A percentile compares a stretch with the other conserved stretches of the same genome.
Evolutionary conservation across 2,797 vertebrate genomes (phyloP).

Genomic region (Phataginus tricuspis): DNA sequence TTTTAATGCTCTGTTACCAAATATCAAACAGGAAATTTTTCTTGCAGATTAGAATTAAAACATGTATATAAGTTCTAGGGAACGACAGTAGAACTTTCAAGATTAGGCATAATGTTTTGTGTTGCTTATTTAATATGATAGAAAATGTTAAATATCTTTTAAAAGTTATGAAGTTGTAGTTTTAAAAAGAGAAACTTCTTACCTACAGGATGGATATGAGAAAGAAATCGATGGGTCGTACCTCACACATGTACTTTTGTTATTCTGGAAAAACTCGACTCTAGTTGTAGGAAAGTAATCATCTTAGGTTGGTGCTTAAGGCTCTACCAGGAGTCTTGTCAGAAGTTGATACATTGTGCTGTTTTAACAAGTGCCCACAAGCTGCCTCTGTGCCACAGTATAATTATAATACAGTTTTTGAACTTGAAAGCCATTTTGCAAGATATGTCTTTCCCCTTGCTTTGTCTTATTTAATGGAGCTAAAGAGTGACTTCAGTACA

Average conservation of each 20-base stretch:
- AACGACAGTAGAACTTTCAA: conserved; percentile 70
- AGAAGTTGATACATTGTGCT: conserved; percentile 62
- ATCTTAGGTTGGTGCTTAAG: conserved; percentile 65
- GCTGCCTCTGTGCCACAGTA: conserved; percentile 79
- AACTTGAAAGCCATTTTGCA: conserved; percentile 83
- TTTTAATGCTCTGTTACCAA: conserved; percentile 83
- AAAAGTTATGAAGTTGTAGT: conserved; percentile 59
- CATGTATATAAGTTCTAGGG: conserved; percentile 71
- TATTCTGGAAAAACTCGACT: conserved; percentile 68
- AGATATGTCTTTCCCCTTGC: conserved; percentile 66
- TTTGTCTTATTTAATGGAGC: conserved; percentile 80
- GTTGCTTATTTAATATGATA: conserved; percentile 75
- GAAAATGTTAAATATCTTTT: conserved; percentile 66
- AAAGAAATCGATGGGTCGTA: conserved; percentile 52
- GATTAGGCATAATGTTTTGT: conserved; percentile 75
- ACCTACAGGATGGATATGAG: conserved; percentile 54
- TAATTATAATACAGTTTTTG: conserved; percentile 80
- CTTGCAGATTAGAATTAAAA: conserved; percentile 73
- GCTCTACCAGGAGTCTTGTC: conserved; percentile 3
- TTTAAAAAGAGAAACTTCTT: conserved; percentile 69
- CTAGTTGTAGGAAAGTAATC: background rate
- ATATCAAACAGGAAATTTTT: conserved; percentile 80
- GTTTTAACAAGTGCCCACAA: conserved; percentile 79
- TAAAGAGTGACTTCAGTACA: conserved; percentile 78
- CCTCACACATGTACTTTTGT: conserved; percentile 28